phyloP scores from a whole-genome alignment of 2,888 invertebrate genomes.

The Troilus luridus region DNA sequence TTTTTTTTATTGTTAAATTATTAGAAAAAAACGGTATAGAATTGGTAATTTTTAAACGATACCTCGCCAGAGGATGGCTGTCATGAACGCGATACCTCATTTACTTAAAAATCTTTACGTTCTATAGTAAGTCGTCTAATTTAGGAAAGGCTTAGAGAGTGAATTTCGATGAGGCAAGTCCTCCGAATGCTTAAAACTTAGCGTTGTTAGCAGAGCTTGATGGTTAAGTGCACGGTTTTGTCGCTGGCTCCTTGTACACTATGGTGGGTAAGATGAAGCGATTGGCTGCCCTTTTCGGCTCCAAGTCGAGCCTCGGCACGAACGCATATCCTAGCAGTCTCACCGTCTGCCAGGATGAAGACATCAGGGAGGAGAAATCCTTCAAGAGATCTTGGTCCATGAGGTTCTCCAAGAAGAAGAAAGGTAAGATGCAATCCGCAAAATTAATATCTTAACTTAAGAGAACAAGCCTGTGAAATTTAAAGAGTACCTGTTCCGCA shows the following conservation, averaged over 20 bases:
- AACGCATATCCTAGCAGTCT: constrained; percentile 65
- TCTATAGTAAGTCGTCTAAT: neutral
- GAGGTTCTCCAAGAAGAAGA: constrained; percentile 62
- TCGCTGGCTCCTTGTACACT: neutral
- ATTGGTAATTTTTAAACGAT: neutral
- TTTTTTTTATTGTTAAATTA: neutral
- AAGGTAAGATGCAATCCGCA: constrained; percentile 53
- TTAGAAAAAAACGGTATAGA: neutral
- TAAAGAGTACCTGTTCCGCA: too few relatives aligned
- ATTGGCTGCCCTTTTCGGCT: constrained; percentile 76
- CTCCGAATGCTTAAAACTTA: neutral
- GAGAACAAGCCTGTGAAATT: too few relatives aligned
- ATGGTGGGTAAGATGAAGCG: constrained; percentile 76
- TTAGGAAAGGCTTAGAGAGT: neutral
- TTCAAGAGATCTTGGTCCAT: constrained; percentile 64
- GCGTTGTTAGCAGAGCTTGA: constrained; percentile 50
- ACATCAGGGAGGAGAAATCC: constrained; percentile 60
- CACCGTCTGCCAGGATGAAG: constrained; percentile 64
- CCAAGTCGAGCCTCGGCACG: constrained; percentile 67
- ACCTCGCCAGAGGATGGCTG: neutral
- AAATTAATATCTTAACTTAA: neutral
- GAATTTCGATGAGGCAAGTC: neutral
- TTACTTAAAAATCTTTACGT: neutral
- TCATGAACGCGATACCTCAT: neutral
- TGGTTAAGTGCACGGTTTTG: constrained; percentile 7